Conservation (phyloP, 2,888 invertebrate species). For the Homarus gammarus region DNA sequence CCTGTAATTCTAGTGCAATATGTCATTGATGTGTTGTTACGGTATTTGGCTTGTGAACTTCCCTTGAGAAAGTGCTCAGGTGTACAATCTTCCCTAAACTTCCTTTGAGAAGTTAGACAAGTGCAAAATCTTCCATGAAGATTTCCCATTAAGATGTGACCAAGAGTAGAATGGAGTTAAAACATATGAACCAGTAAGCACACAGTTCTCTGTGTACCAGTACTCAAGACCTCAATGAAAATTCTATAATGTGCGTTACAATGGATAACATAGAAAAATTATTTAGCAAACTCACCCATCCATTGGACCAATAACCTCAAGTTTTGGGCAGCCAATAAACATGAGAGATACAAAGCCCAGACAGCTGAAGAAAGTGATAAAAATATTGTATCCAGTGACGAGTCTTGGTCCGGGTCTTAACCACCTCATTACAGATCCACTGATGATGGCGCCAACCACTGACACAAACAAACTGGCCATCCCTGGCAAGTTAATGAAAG, state of each 20-base stretch:
- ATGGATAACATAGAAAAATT: background rate
- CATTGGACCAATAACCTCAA: constrained; percentile 66
- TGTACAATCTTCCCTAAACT: no score
- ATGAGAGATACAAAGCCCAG: constrained; percentile 73
- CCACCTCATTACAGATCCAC: constrained; percentile 76
- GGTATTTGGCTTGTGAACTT: no score
- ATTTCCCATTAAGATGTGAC: no score
- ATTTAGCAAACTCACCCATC: constrained; percentile 41
- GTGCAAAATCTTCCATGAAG: no score
- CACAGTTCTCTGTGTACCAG: no score
- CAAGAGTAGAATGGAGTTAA: no score
- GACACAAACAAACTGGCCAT: constrained; percentile 72
- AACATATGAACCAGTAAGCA: background rate
- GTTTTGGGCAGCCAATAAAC: constrained; percentile 75
- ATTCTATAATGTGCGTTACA: background rate
- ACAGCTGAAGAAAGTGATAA: constrained; percentile 71
- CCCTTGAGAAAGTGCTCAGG: no score
- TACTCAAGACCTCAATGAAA: background rate
- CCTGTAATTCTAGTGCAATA: no score
- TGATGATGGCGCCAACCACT: constrained; percentile 61
- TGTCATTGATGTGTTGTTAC: no score
- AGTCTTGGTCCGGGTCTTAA: constrained; percentile 74
- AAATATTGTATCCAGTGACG: constrained; percentile 76
- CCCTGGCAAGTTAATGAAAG: no score
- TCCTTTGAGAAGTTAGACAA: no score